Percentiles rank a stretch among this genome's conserved stretches.
phyloP scores from a whole-genome alignment of 2,797 vertebrate genomes.

The Tokudaia tokunoshimensis region DNA sequence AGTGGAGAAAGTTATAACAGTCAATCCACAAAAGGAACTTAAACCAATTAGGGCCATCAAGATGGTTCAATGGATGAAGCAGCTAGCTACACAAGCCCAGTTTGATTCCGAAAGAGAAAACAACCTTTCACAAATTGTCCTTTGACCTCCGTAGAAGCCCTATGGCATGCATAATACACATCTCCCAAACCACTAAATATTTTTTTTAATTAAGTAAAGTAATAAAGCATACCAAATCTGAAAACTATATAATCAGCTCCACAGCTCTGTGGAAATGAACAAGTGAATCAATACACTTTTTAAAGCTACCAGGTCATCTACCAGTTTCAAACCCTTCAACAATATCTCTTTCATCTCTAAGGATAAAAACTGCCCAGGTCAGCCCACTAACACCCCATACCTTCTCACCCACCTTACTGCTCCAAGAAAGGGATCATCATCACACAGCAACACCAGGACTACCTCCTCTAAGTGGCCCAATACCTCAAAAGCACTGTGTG shows the following conservation, averaged over 20 bases:
- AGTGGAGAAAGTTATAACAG: neutral
- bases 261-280: neutral
- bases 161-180: neutral
- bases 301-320: neutral
- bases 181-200: neutral
- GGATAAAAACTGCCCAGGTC: neutral
- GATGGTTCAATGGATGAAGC: neutral
- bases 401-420: neutral
- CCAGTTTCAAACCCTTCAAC: neutral
- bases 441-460: neutral
- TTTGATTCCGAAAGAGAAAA: neutral
- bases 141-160: neutral
- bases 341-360: neutral
- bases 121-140: neutral
- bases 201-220: neutral
- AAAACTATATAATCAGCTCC: neutral
- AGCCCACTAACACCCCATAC: neutral
- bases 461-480: neutral
- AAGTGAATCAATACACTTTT: neutral
- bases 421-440: neutral
- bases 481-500: neutral
- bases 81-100: neutral
- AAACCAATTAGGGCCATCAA: too few relatives aligned
- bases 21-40: neutral
- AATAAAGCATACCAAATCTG: neutral